phyloP scores from a whole-genome alignment of 2,113 vertebrate species.

The Probosciger aterrimus region DNA sequence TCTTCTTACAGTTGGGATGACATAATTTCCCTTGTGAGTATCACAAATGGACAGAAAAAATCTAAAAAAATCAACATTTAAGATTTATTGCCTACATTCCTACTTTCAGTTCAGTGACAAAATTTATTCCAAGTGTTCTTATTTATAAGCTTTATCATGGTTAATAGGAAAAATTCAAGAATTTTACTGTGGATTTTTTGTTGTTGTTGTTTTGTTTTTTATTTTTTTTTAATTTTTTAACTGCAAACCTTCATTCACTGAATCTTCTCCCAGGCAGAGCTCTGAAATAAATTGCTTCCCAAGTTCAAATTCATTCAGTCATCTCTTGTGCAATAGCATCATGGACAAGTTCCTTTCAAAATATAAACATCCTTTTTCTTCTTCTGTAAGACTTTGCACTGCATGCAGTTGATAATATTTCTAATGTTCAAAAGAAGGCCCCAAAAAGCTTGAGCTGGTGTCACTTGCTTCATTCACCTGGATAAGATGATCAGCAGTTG shows the following conservation, averaged over 20 bases:
- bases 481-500: background rate
- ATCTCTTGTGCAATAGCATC: background rate
- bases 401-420: background rate
- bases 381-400: background rate
- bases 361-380: background rate
- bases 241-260: background rate
- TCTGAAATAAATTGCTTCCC: background rate
- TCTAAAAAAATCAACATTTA: background rate
- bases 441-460: background rate
- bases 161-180: background rate
- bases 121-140: background rate
- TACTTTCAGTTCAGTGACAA: background rate
- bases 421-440: background rate
- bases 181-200: background rate
- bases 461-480: background rate
- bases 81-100: background rate
- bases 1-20: background rate
- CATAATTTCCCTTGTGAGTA: background rate
- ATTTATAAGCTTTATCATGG: background rate
- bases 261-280: background rate
- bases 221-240: background rate
- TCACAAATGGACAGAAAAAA: background rate
- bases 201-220: background rate
- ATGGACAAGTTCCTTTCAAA: background rate
- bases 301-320: background rate